Evolutionary conservation across 2,888 invertebrate species (phyloP).

Genomic region (Embidobia sp.): DNA sequence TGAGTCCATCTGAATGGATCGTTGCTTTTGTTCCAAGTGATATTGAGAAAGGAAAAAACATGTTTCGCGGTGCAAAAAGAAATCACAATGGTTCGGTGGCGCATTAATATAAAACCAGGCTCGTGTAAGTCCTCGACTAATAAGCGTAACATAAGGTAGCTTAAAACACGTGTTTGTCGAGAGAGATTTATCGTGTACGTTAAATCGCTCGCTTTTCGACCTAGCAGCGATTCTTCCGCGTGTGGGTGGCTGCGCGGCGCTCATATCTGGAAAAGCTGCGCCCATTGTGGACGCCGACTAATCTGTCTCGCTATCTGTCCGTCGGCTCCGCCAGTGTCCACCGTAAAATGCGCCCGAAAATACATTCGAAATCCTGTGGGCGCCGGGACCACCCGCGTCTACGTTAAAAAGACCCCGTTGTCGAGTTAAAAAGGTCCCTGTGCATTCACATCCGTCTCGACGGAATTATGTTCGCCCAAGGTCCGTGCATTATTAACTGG

Average conservation of each 20-base stretch:
- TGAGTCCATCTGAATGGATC: too few relatives aligned
- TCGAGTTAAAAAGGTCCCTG: slow-evolving; percentile 25
- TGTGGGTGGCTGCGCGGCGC: slow-evolving; percentile 40
- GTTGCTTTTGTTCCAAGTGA: too few relatives aligned
- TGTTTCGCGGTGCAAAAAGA: too few relatives aligned
- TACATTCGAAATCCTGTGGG: slow-evolving; percentile 37
- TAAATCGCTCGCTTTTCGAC: slow-evolving; percentile 50
- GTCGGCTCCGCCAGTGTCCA: slow-evolving; percentile 37
- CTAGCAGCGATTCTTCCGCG: slow-evolving; percentile 8
- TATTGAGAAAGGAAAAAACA: too few relatives aligned
- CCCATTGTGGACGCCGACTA: slow-evolving; percentile 53
- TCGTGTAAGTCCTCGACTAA: slow-evolving; percentile 41
- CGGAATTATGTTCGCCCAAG: slow-evolving; percentile 3
- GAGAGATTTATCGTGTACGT: slow-evolving; percentile 52
- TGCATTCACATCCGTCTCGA: slow-evolving; percentile 2
- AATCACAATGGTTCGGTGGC: slow-evolving; percentile 13
- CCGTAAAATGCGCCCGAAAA: slow-evolving; percentile 38
- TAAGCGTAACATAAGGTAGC: slow-evolving; percentile 61
- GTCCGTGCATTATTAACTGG: slow-evolving; percentile 9
- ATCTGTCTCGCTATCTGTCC: slow-evolving; percentile 52
- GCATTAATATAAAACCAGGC: slow-evolving; percentile 29
- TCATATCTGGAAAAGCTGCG: slow-evolving; percentile 54
- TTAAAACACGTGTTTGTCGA: slow-evolving; percentile 51
- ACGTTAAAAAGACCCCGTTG: slow-evolving; percentile 32
- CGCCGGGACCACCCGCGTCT: slow-evolving; percentile 50